Base-by-base conservation (phyloP, 2,888 invertebrate species). In the Mayetiola destructor region DNA sequence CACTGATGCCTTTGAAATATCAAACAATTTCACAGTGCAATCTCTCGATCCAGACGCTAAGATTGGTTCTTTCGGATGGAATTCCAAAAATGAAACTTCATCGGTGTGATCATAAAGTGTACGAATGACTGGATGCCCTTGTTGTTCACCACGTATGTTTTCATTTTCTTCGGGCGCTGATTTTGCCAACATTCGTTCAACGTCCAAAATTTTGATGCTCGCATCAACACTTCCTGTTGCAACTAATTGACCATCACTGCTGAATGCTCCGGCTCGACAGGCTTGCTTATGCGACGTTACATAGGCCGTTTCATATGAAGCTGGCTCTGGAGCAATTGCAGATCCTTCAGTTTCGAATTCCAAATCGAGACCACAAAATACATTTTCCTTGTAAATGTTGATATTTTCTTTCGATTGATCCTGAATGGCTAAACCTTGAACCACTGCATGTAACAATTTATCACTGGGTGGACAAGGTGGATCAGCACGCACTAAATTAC, bases 221-320 rank as follows among this genome's bases (percentile, higher is more conserved):
- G 97, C 93, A 72, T 99, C 99, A 1, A 92, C 93, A 63, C 96
- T 96, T 14, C 97, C 99, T 0, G 97, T 99, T 0, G 99, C 99
- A 12, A 97, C 91, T 0, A 99, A 75, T 62, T 94, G 91, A 0
- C 97, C 97, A 73, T 95, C 95, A 9, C 81, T 77, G 61, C 94
- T 56, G 70, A 99, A 99, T 3, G 94, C 93, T 6, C 95, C 97
- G 0, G 96, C 88, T 57, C 97, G 77, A 62, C 97, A 99, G 58
- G 90, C 85, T 64, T 90, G 93, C 74, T 97, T 97, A 73, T 99
- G 97, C 3, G 95, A 92, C 2, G 99, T 99, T 35, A 99, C 94
- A 68, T 97, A 99, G 0, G 96, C 96, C 0, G 99, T 99, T 75
- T 99, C 97, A 68, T 99, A 99, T 10, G 92, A 81, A 0, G 94